Evolutionary conservation across 2,888 invertebrate genomes (phyloP).

Genomic region (Scaptomyza cyrtandrae): DNA sequence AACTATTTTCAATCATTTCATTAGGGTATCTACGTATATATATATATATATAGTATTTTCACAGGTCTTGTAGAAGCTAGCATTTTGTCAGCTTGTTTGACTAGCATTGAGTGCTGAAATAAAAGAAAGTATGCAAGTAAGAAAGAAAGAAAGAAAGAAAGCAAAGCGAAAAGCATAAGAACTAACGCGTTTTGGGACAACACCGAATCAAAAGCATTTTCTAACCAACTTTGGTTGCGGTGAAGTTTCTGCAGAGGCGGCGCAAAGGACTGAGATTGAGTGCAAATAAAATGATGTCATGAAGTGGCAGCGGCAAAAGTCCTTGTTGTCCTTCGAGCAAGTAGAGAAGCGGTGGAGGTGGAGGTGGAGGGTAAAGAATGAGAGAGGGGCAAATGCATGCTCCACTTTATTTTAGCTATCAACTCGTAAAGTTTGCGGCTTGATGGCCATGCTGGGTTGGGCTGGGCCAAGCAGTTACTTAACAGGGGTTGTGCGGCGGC

Average conservation of each 20-base stretch:
- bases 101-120: slow-evolving; percentile 39
- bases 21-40: slow-evolving; percentile 19
- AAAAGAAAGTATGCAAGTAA: slow-evolving; percentile 12
- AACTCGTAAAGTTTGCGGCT: slow-evolving; percentile 77
- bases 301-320: slow-evolving; percentile 59
- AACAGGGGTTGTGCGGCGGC: background rate
- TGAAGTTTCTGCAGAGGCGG: slow-evolving; percentile 51
- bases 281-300: slow-evolving; percentile 80
- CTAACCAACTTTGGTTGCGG: slow-evolving; percentile 64
- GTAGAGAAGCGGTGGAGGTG: background rate
- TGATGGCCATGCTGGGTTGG: slow-evolving; percentile 50
- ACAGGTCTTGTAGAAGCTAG: background rate
- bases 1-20: background rate
- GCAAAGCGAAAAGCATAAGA: slow-evolving; percentile 19
- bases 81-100: slow-evolving; percentile 40
- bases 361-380: background rate
- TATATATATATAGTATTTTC: background rate
- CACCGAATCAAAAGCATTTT: slow-evolving; percentile 74
- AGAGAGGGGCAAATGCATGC: slow-evolving; percentile 53
- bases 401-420: slow-evolving; percentile 77
- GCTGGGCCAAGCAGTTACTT: slow-evolving; percentile 25
- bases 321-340: slow-evolving; percentile 20
- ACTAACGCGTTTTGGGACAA: slow-evolving; percentile 45
- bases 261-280: slow-evolving; percentile 71
- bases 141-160: slow-evolving; percentile 3